Base-by-base conservation (phyloP, 1,140 invertebrate species). In the Drosophila athabasca region DNA sequence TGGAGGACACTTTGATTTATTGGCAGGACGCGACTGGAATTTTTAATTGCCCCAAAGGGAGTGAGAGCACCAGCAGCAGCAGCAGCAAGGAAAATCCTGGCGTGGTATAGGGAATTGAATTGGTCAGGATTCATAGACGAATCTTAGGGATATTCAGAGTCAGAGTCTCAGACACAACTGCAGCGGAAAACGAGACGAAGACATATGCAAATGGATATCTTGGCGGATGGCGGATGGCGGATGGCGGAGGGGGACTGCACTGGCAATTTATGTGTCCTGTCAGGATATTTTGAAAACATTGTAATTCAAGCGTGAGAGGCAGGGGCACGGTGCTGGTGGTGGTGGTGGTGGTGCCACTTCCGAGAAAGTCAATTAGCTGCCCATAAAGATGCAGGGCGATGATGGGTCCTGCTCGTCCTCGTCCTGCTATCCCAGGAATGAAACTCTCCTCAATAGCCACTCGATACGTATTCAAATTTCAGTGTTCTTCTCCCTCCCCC, bases 381-480 rank as follows among this genome's bases (percentile, higher is more conserved):
- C 71, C 84, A 79, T 88, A 83, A 79, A 87, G 58, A 62, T 62
- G 50, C 44, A 59, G 62, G 46, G 58, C 53, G 62, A 49, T 78
- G 74, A 77, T 41, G 49, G 44, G 35, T 39, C 3, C 17, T 19
- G 17, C 9, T 8, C 44, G 24, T 26, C 24, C 24, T 19, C 17
- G 17, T 19, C 48, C 60, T 29, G 15, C 50, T 17, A 43, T 57
- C 15, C n/a, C 44, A 48, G 46, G 49, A 64, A 76, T 64, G 65
- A 54, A 65, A 8, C 52, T 50, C 39, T 50, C 74, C 35, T 64
- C 75, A 71, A 76, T 64, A 61, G 46, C 48, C 83, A 79, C 79
- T 87, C 83, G 71, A 87, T 88, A 52, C 54, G 83, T 88, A 88
- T 88, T 88, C 83, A 88, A 88, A 88, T 88, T 88, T 78, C 82